phyloP scores from a whole-genome alignment of 2,113 vertebrate species.

The Macrotus californicus region DNA sequence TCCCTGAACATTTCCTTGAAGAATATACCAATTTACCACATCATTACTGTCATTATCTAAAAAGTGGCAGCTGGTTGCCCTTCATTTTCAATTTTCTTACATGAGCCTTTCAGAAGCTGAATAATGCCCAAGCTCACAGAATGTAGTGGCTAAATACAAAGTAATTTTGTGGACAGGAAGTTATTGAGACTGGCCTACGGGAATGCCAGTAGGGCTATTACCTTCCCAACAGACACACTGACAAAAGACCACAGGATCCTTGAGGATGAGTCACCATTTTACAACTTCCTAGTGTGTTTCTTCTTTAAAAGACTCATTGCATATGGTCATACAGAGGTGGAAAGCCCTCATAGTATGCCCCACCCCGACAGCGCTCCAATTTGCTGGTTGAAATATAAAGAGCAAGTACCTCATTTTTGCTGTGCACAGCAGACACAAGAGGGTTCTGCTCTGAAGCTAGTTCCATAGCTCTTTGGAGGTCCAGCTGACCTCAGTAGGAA shows the following conservation, averaged over 20 bases:
- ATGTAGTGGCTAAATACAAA: conserved; percentile 27
- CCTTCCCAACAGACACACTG: neutral
- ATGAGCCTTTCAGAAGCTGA: neutral
- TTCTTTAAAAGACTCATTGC: neutral
- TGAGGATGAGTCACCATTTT: neutral
- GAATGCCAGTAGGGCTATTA: neutral
- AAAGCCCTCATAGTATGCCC: rapidly evolving
- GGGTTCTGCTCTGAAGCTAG: neutral
- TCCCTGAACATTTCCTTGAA: conserved; percentile 32
- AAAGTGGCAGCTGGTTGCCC: conserved; percentile 12
- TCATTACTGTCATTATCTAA: conserved; percentile 49
- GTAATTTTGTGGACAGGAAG: neutral
- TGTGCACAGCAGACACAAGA: neutral
- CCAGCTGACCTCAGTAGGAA: neutral
- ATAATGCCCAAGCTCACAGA: conserved; percentile 15
- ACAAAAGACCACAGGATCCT: neutral
- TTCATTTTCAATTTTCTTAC: conserved; percentile 52
- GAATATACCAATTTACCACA: conserved; percentile 41
- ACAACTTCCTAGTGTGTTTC: neutral
- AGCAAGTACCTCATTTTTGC: neutral
- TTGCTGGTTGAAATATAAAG: neutral
- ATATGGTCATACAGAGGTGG: neutral
- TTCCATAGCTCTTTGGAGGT: neutral
- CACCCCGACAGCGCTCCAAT: neutral
- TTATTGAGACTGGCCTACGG: neutral